Evolutionary conservation across 2,888 invertebrate species (phyloP).

Genomic region (Myathropa florea): DNA sequence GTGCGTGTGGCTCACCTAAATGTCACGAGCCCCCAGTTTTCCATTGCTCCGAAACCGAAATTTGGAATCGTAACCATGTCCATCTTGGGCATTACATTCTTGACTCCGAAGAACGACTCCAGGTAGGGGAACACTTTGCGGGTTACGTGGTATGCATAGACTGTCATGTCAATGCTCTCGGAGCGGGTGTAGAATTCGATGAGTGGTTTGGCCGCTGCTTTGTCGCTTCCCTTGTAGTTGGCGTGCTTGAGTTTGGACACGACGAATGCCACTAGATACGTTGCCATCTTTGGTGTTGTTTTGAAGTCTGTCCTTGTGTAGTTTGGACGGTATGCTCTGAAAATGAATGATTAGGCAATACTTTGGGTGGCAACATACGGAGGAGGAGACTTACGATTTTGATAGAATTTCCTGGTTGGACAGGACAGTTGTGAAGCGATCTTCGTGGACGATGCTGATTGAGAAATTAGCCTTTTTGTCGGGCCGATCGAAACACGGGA

Average conservation of each 20-base stretch:
- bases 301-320: slow-evolving; percentile 85
- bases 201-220: slow-evolving; percentile 74
- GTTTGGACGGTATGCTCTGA: slow-evolving; percentile 78
- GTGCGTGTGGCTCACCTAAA: slow-evolving; percentile 82
- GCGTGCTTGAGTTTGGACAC: slow-evolving; percentile 82
- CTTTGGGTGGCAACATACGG: not conserved
- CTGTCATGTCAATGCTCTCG: slow-evolving; percentile 78
- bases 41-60: slow-evolving; percentile 88
- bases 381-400: slow-evolving; percentile 73
- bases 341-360: slow-evolving; percentile 6
- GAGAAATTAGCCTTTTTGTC: slow-evolving; percentile 89
- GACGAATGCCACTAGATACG: slow-evolving; percentile 87
- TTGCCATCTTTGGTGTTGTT: slow-evolving; percentile 87
- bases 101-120: slow-evolving; percentile 85
- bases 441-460: slow-evolving; percentile 84
- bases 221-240: slow-evolving; percentile 75
- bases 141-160: slow-evolving; percentile 83
- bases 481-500: slow-evolving; percentile 95
- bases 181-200: slow-evolving; percentile 80
- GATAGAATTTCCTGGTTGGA: slow-evolving; percentile 81
- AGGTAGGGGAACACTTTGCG: slow-evolving; percentile 84
- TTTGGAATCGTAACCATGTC: slow-evolving; percentile 89
- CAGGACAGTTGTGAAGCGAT: slow-evolving; percentile 76
- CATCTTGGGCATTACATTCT: slow-evolving; percentile 85
- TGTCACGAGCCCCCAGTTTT: slow-evolving; percentile 85